Percentiles rank a stretch among this genome's conserved stretches.
These are phyloP conservation scores for Drosophila novamexicana DNA, from an alignment of 1,140 invertebrate genomes.

Conservation along the genomic window DNA sequence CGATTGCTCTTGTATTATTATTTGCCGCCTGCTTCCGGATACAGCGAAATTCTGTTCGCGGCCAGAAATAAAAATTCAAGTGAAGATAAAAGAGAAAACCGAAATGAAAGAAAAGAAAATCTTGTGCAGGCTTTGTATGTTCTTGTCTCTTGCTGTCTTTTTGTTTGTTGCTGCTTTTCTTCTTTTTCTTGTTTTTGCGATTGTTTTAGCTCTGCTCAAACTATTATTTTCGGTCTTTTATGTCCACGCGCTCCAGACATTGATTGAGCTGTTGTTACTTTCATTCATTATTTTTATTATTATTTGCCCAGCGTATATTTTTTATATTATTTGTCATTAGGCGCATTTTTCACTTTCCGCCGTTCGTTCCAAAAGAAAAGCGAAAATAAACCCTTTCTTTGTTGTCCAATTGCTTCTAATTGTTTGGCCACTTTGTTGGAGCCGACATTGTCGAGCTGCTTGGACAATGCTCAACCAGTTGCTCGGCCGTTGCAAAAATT, in stretches of 20 bases:
- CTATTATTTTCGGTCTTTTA: conserved; percentile 67
- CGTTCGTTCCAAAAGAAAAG: not conserved
- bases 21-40: conserved; percentile 28
- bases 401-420: conserved; percentile 66
- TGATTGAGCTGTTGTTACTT: conserved; percentile 72
- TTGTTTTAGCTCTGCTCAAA: conserved; percentile 63
- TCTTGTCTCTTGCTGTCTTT: conserved; percentile 12
- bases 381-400: conserved; percentile 20
- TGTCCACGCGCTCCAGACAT: conserved; percentile 57
- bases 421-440: conserved; percentile 53
- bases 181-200: not conserved
- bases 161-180: not conserved
- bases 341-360: not conserved
- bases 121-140: conserved; percentile 19
- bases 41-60: conserved; percentile 7
- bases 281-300: conserved; percentile 29
- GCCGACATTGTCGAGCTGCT: conserved; percentile 37
- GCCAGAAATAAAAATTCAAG: conserved; percentile 1
- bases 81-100: not conserved
- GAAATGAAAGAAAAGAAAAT: conserved; percentile 15
- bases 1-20: conserved; percentile 48
- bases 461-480: conserved; percentile 37
- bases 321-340: conserved; percentile 18
- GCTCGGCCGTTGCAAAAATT: no score
- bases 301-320: conserved; percentile 10